Evolutionary conservation across 2,888 invertebrate genomes (phyloP), one percentile per base, ranked within the genome.

Genomic region (Carabus problematicus): DNA sequence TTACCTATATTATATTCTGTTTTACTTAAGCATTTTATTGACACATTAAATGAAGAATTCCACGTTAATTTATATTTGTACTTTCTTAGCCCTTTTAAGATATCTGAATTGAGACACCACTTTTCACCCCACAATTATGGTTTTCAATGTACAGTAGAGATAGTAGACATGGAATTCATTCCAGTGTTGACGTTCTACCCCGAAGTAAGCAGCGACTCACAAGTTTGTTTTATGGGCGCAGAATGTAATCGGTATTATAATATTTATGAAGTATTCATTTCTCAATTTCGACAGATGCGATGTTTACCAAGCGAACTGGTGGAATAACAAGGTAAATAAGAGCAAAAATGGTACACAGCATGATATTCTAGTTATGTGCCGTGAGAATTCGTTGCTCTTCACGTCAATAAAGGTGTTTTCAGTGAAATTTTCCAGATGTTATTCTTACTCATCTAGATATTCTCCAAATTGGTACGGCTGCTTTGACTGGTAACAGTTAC

Each of bases 181-280:
- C 49, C 47, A 56, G 40, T 59, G 58, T 59, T 66, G 66, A 47
- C 66, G 66, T 40, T 39, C 18, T 29, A 29, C 29, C 18, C 18
- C 9, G 12, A 39, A n/a, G 18, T 8, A 8, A 29, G 29, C 19
- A 40, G 39, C 18, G 14, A 54, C 12, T 16, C 39, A 16, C 12
- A 40, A 66, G 59, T 66, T 66, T 66, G 66, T 47, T 45, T 66
- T 58, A 40, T 59, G 18, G 16, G 52, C 52, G 9, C 52, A 49
- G 42, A 66, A 59, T 59, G 66, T 66, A 66, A 66, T 66, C 66
- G 66, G 66, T 66, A 66, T 66, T 66, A 66, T 66, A 59, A 66
- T 66, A 66, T 59, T 66, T 66, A 66, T 59, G 66, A 66, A 47
- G 19, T 58, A 66, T 66, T 56, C 56, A 43, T 19, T 19, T 56